Base-by-base conservation (phyloP, 2,113 vertebrate species). In the Poecilia latipinna region DNA sequence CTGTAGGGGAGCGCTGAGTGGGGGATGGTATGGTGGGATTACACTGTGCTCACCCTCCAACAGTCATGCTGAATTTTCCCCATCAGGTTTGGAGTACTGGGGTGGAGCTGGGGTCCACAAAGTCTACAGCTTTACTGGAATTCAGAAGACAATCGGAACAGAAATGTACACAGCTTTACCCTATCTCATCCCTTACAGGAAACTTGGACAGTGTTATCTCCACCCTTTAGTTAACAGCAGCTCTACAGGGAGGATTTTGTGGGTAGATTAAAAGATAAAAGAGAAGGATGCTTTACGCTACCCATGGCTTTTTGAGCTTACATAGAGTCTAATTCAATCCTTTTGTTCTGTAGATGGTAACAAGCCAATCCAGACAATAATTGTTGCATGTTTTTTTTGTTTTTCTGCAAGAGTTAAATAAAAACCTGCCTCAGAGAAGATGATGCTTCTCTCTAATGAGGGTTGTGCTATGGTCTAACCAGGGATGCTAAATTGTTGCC, bases 401-500 rank as follows among this genome's bases (percentile, higher is more conserved):
- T 48, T 48, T 68, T 77, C 48, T 72, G 65, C 48, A 60, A 74
- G 48, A 54, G 66, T 73, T 74, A 84, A 80, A 82, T 74, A 69
- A 80, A 82, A 88, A 79, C 75, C 77, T 70, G 71, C 51, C 65
- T 71, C 54, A 67, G 63, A 80, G 77, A 51, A 67, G 75, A 81
- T 80, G 83, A 83, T 81, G 68, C 84, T 86, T 85, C 72, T 57
- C 57, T 74, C 65, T 83, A 89, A 88, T 83, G 75, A 85, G 77
- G 69, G 67, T 72, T 67, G 62, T 51, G 83, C 72, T 70, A 71
- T 57, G 70, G 65, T 65, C 83, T 44, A 83, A 84, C 75, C 75
- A 70, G 74, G 86, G 88, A 87, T 80, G 66, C 69, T 81, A 83
- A 88, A 88, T 87, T 83, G 75, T 68, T 80, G 71, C 89, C 81